Percentiles rank a stretch among this genome's conserved stretches.
phyloP scores from a whole-genome alignment of 2,113 vertebrate genomes.

The Xiphophorus maculatus region DNA sequence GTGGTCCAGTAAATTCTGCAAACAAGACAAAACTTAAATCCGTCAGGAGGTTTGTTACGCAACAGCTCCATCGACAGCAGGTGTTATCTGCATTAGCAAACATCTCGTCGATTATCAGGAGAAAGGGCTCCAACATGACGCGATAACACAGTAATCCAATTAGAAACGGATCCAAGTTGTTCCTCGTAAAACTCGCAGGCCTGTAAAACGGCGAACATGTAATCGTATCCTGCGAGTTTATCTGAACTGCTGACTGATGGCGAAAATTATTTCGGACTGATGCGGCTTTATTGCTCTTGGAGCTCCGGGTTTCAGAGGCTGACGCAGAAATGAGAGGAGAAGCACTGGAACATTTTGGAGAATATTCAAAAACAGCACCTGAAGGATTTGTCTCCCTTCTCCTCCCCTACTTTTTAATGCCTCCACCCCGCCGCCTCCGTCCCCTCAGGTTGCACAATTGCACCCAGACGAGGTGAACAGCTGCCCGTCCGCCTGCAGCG shows the following conservation, averaged over 20 bases:
- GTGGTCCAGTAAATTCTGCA: no score
- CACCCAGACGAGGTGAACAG: conserved; percentile 32
- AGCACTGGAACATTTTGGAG: conserved; percentile 24
- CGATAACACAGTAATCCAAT: neutral
- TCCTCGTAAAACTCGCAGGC: neutral
- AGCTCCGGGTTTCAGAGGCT: neutral
- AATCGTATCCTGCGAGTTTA: conserved; percentile 1
- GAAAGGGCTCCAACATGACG: conserved; percentile 3
- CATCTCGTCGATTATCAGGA: neutral
- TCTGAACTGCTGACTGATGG: conserved; percentile 7
- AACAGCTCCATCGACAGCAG: conserved; percentile 3
- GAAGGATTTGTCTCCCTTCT: conserved; percentile 43
- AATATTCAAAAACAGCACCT: conserved; percentile 43
- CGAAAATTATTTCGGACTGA: conserved; percentile 12
- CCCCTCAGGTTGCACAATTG: conserved; percentile 39
- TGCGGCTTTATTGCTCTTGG: conserved; percentile 3
- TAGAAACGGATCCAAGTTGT: conserved; percentile 18
- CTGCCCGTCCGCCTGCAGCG: conserved; percentile 32
- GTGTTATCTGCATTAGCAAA: conserved; percentile 6
- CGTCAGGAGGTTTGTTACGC: neutral
- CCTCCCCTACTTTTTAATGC: neutral
- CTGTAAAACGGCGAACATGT: neutral
- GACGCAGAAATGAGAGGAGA: neutral
- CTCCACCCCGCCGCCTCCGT: no score
- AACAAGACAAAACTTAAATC: conserved; percentile 12